Percentiles rank a stretch among this genome's conserved stretches.
Evolutionary conservation across 2,888 invertebrate genomes (phyloP).

Genomic region (Dioctria rufipes): DNA sequence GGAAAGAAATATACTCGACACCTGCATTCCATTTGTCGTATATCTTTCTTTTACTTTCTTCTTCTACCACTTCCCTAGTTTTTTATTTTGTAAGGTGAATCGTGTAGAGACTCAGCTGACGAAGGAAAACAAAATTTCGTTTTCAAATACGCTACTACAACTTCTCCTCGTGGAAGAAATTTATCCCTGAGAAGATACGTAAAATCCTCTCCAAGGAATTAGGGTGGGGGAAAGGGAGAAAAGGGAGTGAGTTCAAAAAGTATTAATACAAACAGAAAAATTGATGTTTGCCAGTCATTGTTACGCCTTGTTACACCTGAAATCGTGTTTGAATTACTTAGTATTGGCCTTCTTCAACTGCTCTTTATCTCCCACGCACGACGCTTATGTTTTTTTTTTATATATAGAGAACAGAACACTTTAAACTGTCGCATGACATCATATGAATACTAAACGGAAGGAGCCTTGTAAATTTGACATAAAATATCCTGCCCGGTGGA

Average conservation of each 20-base stretch:
- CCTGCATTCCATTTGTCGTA: too few relatives aligned
- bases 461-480: constrained; percentile 27
- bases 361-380: neutral
- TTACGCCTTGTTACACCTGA: constrained; percentile 33
- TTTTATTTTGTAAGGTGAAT: too few relatives aligned
- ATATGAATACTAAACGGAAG: constrained; percentile 18
- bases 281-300: constrained; percentile 28
- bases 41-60: too few relatives aligned
- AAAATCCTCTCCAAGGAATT: neutral
- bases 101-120: too few relatives aligned
- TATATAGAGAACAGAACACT: neutral
- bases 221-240: neutral
- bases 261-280: neutral
- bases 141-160: neutral
- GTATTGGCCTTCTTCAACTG: neutral
- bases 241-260: too few relatives aligned
- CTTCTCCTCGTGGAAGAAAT: constrained; percentile 7
- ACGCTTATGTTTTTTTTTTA: too few relatives aligned
- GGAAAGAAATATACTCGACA: too few relatives aligned
- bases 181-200: neutral
- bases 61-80: too few relatives aligned
- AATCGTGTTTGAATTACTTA: constrained; percentile 7
- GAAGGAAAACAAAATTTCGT: too few relatives aligned
- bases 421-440: neutral
- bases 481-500: constrained; percentile 22